Evolutionary conservation across 2,888 invertebrate species (phyloP), one percentile per base, ranked within the genome.

Genomic region (Acrobasis repandana): DNA sequence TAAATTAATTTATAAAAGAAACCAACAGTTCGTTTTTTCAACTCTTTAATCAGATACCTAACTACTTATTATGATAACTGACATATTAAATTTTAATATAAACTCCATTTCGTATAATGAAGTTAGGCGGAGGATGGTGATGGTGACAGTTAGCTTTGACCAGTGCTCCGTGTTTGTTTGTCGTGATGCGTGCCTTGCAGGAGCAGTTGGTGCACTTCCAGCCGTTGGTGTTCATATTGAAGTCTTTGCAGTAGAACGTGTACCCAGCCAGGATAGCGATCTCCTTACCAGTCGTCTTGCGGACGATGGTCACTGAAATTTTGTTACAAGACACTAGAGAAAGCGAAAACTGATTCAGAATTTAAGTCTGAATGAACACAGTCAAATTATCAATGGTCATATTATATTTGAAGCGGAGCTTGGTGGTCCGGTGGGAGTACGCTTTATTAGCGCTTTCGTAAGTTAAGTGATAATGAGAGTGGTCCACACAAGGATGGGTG

Each of bases 191-290:
- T 0, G 65, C 63, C 36, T 60, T 65, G 49, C 69, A 69, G 18
- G 61, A 16, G 2, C 56, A 48, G 16, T 49, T 58, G n/a, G 65
- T 66, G 43, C 67, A 69, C 11, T 18, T 46, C 64, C 64, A 67
- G 6, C 28, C 36, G 1, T 63, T 56, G 2, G 28, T 36, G n/a
- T 20, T 33, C 11, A 18, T 36, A 14, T 15, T 38, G 9, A 54
- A 63, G 9, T 59, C 52, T 6, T 47, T 9, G 28, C 28, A 28
- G 59, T 67, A 69, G 52, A 66, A 71, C 3, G 69, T 62, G 36
- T 63, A 66, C 1, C 64, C 65, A 9, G 65, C 48, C 1, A 70
- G 28, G 15, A 56, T 14, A 28, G 46, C 56, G 2, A 56, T 1
- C 20, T 56, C 56, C 14, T 56, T 56, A 6, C 56, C 56, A 20